Percentiles rank a stretch among this genome's conserved stretches.
Evolutionary conservation across 2,888 invertebrate species (phyloP).

Genomic region (Alitta virens): DNA sequence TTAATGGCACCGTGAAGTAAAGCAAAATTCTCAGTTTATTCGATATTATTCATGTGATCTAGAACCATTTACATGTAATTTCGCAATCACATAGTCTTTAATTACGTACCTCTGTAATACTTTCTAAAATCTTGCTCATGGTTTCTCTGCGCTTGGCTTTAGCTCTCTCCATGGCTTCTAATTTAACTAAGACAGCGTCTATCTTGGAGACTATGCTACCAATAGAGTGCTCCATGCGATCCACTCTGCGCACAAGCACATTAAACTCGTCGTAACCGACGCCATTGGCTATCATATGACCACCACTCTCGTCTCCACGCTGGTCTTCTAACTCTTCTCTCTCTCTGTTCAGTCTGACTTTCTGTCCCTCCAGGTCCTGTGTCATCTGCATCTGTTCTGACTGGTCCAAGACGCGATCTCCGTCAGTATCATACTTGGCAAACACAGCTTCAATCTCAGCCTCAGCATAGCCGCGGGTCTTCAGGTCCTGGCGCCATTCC

Average conservation of each 20-base stretch:
- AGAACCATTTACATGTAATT: too few species aligned
- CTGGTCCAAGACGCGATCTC: constrained; percentile 59
- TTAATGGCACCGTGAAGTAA: too few species aligned
- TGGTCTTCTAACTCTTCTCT: constrained; percentile 51
- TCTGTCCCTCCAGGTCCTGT: constrained; percentile 59
- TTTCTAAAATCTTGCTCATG: constrained; percentile 58
- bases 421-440: constrained; percentile 65
- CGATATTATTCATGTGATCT: too few species aligned
- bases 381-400: constrained; percentile 60
- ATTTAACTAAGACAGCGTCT: constrained; percentile 60
- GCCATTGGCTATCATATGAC: constrained; percentile 21
- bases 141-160: constrained; percentile 59
- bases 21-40: too few species aligned
- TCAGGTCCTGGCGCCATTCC: constrained; percentile 61
- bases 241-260: constrained; percentile 59
- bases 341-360: constrained; percentile 51
- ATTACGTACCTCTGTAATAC: constrained; percentile 55
- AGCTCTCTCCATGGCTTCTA: constrained; percentile 60
- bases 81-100: too few species aligned
- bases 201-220: constrained; percentile 60
- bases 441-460: constrained; percentile 70
- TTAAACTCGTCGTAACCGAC: constrained; percentile 58
- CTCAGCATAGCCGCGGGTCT: constrained; percentile 65
- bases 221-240: constrained; percentile 61
- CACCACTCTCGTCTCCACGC: constrained; percentile 50